Conservation (phyloP, 2,113 vertebrate genomes). For the Pholis gunnellus region DNA sequence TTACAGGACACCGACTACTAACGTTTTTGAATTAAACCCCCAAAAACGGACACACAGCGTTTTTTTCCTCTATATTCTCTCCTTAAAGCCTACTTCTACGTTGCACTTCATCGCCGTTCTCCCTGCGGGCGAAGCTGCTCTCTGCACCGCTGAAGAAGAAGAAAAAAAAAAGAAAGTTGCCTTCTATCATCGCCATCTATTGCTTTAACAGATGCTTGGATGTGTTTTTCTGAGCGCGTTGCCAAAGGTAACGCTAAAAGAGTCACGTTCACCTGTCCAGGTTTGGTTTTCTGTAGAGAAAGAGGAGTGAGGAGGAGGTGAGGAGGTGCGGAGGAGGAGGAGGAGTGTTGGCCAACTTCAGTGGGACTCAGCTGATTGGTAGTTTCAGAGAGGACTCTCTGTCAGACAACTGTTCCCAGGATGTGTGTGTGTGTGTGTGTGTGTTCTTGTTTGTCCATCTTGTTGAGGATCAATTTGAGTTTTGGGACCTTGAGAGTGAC, state of each 20-base stretch:
- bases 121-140: not conserved
- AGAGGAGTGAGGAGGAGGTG: conserved; percentile 7
- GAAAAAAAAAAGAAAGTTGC: not conserved
- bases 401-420: conserved; percentile 43
- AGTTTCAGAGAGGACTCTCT: conserved; percentile 13
- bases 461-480: conserved; percentile 26
- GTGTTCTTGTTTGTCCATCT: conserved; percentile 2
- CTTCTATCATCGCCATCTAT: conserved; percentile 31
- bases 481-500: not conserved
- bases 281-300: conserved; percentile 49
- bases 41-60: conserved; percentile 24
- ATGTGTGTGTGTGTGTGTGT: conserved; percentile 9
- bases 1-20: conserved; percentile 44
- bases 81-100: conserved; percentile 33
- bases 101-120: not conserved
- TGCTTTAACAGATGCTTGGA: conserved; percentile 60
- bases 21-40: conserved; percentile 30
- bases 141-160: not conserved
- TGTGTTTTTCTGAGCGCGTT: conserved; percentile 40
- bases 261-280: conserved; percentile 39
- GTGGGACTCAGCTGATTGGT: conserved; percentile 38
- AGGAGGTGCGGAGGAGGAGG: not conserved
- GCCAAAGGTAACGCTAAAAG: conserved; percentile 9
- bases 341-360: conserved; percentile 12
- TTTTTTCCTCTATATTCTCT: conserved; percentile 19